A percentile compares a stretch with the other conserved stretches of the same genome.
Evolutionary conservation across 2,888 invertebrate species (phyloP).

Genomic region (Gari tellinella): DNA sequence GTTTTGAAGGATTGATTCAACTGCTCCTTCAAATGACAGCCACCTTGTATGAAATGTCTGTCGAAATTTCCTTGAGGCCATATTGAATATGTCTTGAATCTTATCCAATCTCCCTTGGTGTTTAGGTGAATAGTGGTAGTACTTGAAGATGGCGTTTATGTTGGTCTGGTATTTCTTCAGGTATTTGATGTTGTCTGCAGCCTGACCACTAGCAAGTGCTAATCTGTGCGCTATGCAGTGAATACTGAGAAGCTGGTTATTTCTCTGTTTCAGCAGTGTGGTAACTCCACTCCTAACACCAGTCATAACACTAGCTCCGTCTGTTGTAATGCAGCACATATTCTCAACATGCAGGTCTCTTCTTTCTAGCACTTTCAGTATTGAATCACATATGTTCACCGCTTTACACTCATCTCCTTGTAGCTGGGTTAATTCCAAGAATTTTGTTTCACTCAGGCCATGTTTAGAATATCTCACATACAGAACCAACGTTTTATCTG

Average conservation of each 20-base stretch:
- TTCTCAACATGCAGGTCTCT: conserved; percentile 1
- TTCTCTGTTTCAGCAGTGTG: conserved; percentile 4
- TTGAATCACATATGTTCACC: no score
- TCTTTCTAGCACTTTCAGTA: no score
- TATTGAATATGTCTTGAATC: conserved; percentile 19
- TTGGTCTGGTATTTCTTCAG: conserved; percentile 25
- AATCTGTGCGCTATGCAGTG: conserved; percentile 36
- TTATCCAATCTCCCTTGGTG: conserved; percentile 11
- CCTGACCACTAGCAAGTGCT: conserved; percentile 25
- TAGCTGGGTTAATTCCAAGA: no score
- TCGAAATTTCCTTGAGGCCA: conserved; percentile 20
- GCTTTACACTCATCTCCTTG: no score
- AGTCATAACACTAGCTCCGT: conserved; percentile 39
- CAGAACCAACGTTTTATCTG: conserved; percentile 16
- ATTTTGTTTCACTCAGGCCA: no score
- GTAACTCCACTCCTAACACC: conserved; percentile 23
- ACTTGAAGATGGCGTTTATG: conserved; percentile 36
- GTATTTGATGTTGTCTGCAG: conserved; percentile 20
- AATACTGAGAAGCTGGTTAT: conserved; percentile 10
- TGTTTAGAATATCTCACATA: conserved; percentile 12
- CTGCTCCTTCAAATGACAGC: conserved; percentile 36
- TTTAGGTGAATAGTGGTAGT: conserved; percentile 35
- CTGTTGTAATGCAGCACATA: conserved; percentile 17
- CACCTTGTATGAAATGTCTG: conserved; percentile 26
- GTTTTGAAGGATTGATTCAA: conserved; percentile 12